These are phyloP conservation scores for Musca vetustissima DNA, from an alignment of 1,140 invertebrate genomes.

Conservation along the genomic window DNA sequence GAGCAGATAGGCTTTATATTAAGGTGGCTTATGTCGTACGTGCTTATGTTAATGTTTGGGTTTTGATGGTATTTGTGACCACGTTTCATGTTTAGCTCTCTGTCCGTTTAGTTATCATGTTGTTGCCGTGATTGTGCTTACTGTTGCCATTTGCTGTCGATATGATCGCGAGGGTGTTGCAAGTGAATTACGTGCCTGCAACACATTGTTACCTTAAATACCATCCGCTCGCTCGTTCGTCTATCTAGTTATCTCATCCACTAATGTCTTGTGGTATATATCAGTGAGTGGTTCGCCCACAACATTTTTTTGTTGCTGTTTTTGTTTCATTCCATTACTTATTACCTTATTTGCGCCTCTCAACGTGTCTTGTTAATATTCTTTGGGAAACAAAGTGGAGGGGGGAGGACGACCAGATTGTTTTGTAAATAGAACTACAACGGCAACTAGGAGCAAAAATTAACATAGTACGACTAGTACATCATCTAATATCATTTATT, in stretches of 20 bases:
- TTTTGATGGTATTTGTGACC: too few species aligned
- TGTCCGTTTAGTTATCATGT: neutral
- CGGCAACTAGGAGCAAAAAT: neutral
- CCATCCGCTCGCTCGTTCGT: neutral
- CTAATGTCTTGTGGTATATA: conserved; percentile 1
- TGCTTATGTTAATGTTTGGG: too few species aligned
- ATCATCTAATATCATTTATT: too few species aligned
- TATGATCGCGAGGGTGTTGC: conserved; percentile 22
- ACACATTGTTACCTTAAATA: conserved; percentile 16
- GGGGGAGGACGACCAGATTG: too few species aligned
- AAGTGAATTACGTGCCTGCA: conserved; percentile 18
- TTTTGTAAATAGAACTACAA: too few species aligned
- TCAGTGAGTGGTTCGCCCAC: neutral
- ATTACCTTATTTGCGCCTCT: conserved; percentile 18
- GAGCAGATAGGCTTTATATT: too few species aligned
- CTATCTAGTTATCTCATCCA: conserved; percentile 17
- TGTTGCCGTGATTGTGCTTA: neutral
- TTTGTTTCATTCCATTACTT: neutral
- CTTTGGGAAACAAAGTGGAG: neutral
- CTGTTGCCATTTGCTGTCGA: neutral
- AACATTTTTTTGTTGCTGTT: neutral
- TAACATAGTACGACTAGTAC: conserved; percentile 6
- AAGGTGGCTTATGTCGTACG: too few species aligned
- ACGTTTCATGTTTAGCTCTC: too few species aligned
- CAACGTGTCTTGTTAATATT: conserved; percentile 12